Percentiles rank a stretch among this genome's conserved stretches.
phyloP scores from a whole-genome alignment of 2,113 vertebrate species.

The Labrus mixtus region DNA sequence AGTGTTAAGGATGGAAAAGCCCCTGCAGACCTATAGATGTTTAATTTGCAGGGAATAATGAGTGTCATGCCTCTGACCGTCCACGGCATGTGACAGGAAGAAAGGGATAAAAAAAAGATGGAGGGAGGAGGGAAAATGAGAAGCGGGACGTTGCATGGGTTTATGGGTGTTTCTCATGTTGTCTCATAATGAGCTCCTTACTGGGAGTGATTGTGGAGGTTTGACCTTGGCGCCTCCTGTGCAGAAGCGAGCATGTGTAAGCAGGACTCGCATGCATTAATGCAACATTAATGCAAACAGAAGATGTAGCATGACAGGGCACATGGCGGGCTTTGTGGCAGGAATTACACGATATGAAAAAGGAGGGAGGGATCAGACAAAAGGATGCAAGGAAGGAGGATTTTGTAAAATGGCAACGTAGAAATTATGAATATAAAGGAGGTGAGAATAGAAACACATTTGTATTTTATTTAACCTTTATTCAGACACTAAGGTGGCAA shows the following conservation, averaged over 20 bases:
- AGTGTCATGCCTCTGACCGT: conserved; percentile 26
- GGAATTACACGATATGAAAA: not conserved
- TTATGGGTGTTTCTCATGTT: conserved; percentile 21
- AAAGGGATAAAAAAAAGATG: not conserved
- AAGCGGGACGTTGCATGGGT: conserved; percentile 8
- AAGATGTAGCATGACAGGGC: not conserved
- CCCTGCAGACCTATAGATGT: not conserved
- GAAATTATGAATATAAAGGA: not conserved
- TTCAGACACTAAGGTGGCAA: no score
- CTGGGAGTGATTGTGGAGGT: conserved; percentile 19
- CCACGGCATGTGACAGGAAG: conserved; percentile 40
- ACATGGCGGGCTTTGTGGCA: not conserved
- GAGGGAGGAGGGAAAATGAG: conserved; percentile 29
- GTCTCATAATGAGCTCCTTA: conserved; percentile 45
- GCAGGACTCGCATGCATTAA: not conserved
- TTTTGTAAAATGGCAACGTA: not conserved
- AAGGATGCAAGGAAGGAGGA: not conserved
- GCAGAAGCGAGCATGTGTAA: conserved; percentile 4
- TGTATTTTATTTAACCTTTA: no score
- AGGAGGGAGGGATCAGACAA: not conserved
- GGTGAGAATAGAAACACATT: not conserved
- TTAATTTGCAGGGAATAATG: conserved; percentile 46
- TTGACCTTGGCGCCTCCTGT: conserved; percentile 20
- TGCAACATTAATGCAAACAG: not conserved
- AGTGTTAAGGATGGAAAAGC: not conserved